These are phyloP conservation scores for Elmis aenea DNA, from an alignment of 2,888 invertebrate species.

Conservation along the genomic window DNA sequence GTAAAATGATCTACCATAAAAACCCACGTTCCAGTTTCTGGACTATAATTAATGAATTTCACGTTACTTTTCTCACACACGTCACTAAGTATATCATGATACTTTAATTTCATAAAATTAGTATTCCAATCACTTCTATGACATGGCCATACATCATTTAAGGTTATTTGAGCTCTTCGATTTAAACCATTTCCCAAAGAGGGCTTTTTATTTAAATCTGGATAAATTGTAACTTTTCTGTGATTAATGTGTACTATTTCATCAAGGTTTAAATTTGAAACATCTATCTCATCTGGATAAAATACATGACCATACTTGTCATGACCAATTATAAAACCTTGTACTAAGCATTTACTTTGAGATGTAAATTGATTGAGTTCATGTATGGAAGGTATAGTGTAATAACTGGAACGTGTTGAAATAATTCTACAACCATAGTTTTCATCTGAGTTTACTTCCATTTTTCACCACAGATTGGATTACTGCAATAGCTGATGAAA, in stretches of 20 bases:
- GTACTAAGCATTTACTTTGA: constrained; percentile 74
- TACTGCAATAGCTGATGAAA: too few species aligned
- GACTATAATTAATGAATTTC: constrained; percentile 89
- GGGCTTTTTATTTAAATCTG: constrained; percentile 84
- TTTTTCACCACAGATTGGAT: too few species aligned
- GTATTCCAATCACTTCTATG: constrained; percentile 78
- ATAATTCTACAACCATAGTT: constrained; percentile 75
- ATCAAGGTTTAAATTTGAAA: constrained; percentile 81
- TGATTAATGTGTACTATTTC: constrained; percentile 86
- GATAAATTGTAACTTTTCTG: constrained; percentile 93
- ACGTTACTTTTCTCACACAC: constrained; percentile 81
- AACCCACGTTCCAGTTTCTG: constrained; percentile 96
- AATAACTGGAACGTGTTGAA: constrained; percentile 78
- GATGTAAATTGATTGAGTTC: constrained; percentile 69
- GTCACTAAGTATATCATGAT: constrained; percentile 74
- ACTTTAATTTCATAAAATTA: constrained; percentile 85
- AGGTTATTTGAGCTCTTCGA: constrained; percentile 81
- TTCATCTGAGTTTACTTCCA: too few species aligned
- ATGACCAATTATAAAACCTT: constrained; percentile 84
- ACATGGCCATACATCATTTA: constrained; percentile 92
- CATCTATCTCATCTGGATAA: constrained; percentile 79
- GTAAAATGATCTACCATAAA: constrained; percentile 94
- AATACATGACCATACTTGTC: constrained; percentile 86
- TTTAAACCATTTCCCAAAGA: constrained; percentile 79
- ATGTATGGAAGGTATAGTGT: constrained; percentile 81